Percentiles rank a stretch among this genome's conserved stretches.
Evolutionary conservation across 2,888 invertebrate genomes (phyloP).

Genomic region (Phortica magna): DNA sequence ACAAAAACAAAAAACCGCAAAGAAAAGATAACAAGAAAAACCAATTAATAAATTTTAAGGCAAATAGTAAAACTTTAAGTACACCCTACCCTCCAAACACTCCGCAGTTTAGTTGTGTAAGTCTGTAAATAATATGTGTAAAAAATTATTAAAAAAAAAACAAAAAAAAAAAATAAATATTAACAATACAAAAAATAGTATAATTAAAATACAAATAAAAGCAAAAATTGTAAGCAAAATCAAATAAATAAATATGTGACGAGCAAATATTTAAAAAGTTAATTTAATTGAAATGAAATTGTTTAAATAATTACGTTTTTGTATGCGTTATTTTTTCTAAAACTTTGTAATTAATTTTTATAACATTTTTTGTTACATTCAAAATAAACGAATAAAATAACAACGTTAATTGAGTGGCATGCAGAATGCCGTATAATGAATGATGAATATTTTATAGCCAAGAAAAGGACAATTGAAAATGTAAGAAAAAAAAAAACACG

Average conservation of each 20-base stretch:
- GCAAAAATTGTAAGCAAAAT: slow-evolving; percentile 35
- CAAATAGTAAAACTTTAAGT: slow-evolving; percentile 64
- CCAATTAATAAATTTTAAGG: slow-evolving; percentile 65
- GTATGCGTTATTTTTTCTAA: slow-evolving; percentile 17
- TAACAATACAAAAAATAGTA: slow-evolving; percentile 36
- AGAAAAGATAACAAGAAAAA: slow-evolving; percentile 48
- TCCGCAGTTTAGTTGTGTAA: slow-evolving; percentile 60
- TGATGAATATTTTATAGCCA: slow-evolving; percentile 43
- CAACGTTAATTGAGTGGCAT: slow-evolving; percentile 17
- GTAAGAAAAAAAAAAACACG: slow-evolving; percentile 20
- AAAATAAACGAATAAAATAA: slow-evolving; percentile 12
- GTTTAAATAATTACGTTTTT: slow-evolving; percentile 43
- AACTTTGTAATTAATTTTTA: slow-evolving; percentile 24
- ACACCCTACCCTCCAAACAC: slow-evolving; percentile 68
- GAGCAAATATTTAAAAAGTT: slow-evolving; percentile 46
- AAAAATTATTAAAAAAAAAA: slow-evolving; percentile 45
- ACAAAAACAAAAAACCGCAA: slow-evolving; percentile 21
- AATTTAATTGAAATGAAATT: slow-evolving; percentile 56
- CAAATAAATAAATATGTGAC: slow-evolving; percentile 36
- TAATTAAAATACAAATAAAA: slow-evolving; percentile 34
- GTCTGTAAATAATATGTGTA: slow-evolving; percentile 69
- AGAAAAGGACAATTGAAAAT: slow-evolving; percentile 45
- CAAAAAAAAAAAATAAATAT: slow-evolving; percentile 23
- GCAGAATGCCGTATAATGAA: slow-evolving; percentile 34
- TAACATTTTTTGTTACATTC: slow-evolving; percentile 11